Percentiles rank a stretch among this genome's conserved stretches.
Conservation (phyloP, 2,888 invertebrate genomes). For the Leptothorax acervorum region DNA sequence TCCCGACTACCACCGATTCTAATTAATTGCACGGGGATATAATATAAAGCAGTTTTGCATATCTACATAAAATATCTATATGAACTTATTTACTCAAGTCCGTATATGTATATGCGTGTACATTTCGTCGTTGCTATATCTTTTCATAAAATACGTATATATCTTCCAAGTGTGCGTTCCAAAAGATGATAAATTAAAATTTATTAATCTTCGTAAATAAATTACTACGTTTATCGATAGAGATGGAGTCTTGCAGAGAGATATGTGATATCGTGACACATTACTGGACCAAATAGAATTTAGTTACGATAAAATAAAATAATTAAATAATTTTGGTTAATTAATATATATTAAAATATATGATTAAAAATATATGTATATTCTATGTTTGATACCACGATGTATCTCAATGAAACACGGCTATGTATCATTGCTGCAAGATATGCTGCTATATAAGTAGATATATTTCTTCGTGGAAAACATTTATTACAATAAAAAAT, state of each 20-base stretch:
- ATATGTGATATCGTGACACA: neutral
- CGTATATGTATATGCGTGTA: neutral
- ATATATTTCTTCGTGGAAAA: constrained; percentile 31
- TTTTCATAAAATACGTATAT: neutral
- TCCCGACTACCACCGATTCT: constrained; percentile 20
- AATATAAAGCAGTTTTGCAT: constrained; percentile 31
- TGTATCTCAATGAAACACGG: constrained; percentile 43
- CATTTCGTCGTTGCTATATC: neutral
- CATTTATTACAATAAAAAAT: constrained; percentile 57
- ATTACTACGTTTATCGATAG: constrained; percentile 9
- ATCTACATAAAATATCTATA: constrained; percentile 22
- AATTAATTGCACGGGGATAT: constrained; percentile 36
- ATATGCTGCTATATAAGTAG: constrained; percentile 18
- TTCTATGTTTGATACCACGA: neutral
- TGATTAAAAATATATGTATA: neutral
- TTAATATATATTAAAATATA: neutral
- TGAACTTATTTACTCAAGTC: neutral
- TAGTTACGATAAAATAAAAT: constrained; percentile 9
- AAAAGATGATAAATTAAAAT: constrained; percentile 4
- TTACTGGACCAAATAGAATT: neutral
- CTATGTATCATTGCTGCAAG: constrained; percentile 43
- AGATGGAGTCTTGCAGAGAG: neutral
- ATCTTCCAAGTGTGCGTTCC: neutral
- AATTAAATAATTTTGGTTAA: neutral
- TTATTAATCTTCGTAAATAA: neutral